These are phyloP conservation scores for Antheraea mylitta DNA, from an alignment of 1,140 invertebrate species.

Conservation along the genomic window DNA sequence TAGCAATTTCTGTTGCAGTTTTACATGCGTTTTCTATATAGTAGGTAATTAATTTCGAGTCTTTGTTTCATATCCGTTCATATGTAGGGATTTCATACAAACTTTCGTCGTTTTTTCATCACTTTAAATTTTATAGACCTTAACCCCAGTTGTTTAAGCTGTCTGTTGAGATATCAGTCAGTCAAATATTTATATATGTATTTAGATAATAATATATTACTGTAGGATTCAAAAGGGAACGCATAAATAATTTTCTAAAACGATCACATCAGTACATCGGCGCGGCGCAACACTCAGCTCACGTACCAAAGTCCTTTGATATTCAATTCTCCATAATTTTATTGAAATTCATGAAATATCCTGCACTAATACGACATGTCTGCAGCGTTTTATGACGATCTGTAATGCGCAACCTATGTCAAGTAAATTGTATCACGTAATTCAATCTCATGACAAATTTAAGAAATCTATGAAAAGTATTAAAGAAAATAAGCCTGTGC, in stretches of 20 bases:
- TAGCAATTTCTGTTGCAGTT: too few species aligned
- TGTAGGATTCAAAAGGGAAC: neutral
- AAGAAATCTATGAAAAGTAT: conserved; percentile 9
- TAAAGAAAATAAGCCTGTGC: neutral
- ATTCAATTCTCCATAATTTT: conserved; percentile 10
- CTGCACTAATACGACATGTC: conserved; percentile 12
- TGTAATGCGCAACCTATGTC: conserved; percentile 9
- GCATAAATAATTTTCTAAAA: conserved; percentile 27
- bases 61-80: too few species aligned
- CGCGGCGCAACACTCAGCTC: neutral
- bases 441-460: conserved; percentile 14
- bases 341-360: conserved; percentile 9
- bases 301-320: conserved; percentile 21
- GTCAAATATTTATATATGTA: too few species aligned
- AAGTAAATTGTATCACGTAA: conserved; percentile 24
- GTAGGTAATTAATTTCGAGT: too few species aligned
- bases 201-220: neutral
- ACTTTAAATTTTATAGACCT: too few species aligned
- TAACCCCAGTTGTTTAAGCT: too few species aligned
- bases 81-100: too few species aligned
- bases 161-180: too few species aligned
- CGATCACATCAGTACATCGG: conserved; percentile 5
- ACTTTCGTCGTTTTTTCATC: too few species aligned
- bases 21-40: too few species aligned
- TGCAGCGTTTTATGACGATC: conserved; percentile 3